Base-by-base conservation (phyloP, 2,797 vertebrate species). In the Momotus momota region DNA sequence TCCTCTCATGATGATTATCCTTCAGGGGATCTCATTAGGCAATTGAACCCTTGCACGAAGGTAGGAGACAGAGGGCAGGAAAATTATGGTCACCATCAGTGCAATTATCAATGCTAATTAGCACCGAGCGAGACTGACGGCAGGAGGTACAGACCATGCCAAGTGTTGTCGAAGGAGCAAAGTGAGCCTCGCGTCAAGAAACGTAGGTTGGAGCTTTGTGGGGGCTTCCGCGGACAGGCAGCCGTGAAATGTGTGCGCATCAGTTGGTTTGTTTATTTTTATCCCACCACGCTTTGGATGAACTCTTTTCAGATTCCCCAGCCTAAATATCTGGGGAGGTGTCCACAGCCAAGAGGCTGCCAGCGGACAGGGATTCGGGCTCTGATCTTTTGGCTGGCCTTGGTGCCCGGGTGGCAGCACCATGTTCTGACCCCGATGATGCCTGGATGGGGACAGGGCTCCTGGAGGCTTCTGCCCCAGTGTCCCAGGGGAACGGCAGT, bases 31-130 rank as follows among this genome's bases (percentile, higher is more conserved):
- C 92, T 97, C 88, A 86, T 95, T 95, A 96, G 80, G 91, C 52
- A 54, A 89, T 62, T 97, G 93, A 97, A 94, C 96, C 80, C 77
- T 93, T 71, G 71, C 25, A 46, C 29, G 66, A 69, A 86, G 90
- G 93, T 60, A 73, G 91, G 96, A 88, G 71, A 93, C 82, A 93
- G 84, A 97, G 71, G 65, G 89, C 95, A 90, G 93, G 91, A 71
- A 96, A 90, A 96, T 89, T 43, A 93, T 62, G 78, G 82, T 90
- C 88, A 29, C 54, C 52, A 62, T 83, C 81, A 92, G 74, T 67
- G 86, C 93, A 93, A 92, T 97, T 97, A 94, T 67, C 89, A 40
- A 51, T 91, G 94, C 80, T 96, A 97, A 98, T 98, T 96, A 97
- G 87, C 3, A 6, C 57, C 4, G 13, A 86, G 84, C 29, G 9